Percentiles rank a stretch among this genome's conserved stretches.
phyloP scores from a whole-genome alignment of 2,888 invertebrate genomes.

The Plebejus melissa region DNA sequence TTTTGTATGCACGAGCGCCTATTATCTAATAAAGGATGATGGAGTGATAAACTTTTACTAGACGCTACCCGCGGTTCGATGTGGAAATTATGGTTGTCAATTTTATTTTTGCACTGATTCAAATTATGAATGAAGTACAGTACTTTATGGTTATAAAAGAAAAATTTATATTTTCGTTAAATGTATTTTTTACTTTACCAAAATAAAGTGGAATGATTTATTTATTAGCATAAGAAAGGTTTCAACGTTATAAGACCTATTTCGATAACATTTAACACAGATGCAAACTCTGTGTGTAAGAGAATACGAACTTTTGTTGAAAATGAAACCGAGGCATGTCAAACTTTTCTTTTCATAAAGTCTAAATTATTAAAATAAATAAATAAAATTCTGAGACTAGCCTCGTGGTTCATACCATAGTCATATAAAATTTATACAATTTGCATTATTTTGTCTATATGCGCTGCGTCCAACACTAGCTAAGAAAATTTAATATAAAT shows the following conservation, averaged over 20 bases:
- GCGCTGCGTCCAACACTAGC: background rate
- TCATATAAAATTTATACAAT: background rate
- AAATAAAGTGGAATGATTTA: too few species aligned
- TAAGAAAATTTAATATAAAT: slow-evolving; percentile 18
- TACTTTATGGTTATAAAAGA: background rate
- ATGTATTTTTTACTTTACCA: background rate
- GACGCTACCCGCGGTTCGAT: background rate
- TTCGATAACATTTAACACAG: too few species aligned
- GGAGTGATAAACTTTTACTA: slow-evolving; percentile 10
- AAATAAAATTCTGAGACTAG: too few species aligned
- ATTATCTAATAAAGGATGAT: slow-evolving; percentile 33
- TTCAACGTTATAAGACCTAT: too few species aligned
- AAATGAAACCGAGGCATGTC: too few species aligned
- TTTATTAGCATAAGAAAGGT: too few species aligned
- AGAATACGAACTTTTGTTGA: too few species aligned
- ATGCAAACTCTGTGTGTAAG: too few species aligned
- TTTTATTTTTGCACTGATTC: background rate
- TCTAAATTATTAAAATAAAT: too few species aligned
- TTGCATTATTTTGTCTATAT: background rate
- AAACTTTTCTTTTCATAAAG: too few species aligned
- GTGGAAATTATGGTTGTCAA: background rate
- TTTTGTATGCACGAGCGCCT: slow-evolving; percentile 34
- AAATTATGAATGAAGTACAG: background rate
- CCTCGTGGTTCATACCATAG: too few species aligned
- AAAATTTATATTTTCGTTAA: background rate